Evolutionary conservation across 2,113 vertebrate species (phyloP), one percentile per base, ranked within the genome.

Genomic region (Nothocercus nigrocapillus): DNA sequence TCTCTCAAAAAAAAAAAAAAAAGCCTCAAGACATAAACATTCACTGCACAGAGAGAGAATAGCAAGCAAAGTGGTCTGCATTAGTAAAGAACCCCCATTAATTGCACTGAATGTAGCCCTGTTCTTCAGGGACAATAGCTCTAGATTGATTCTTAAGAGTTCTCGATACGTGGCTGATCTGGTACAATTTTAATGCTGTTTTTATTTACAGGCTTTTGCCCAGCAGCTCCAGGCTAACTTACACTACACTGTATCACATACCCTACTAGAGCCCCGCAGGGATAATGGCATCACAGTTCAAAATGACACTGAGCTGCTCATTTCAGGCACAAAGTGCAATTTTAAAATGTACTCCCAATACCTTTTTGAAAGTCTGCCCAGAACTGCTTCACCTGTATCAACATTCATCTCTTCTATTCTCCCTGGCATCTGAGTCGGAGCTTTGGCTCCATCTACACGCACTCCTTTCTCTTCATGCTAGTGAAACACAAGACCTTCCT

Each of bases 181-280:
- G 21, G 34, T 34, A 64, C 17, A 25, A 19, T 54, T 53, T 78
- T 82, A 85, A 18, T 42, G 30, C 11, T 27, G 34, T 13, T 67
- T 85, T 70, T 62, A 19, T 58, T 88, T 49, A 45, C 15, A 36
- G 38, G 9, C 16, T 62, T 88, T 85, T 80, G 59, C 58, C 21
- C 27, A 70, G 44, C 72, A 91, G 19, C 56, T 81, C 42, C 64
- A 67, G 11, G 5, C 25, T 36, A n/a, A 15, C 28, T 32, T 53
- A 53, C n/a, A 17, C 9, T 68, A 13, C 12, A 38, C 6, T 3
- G 11, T 0, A 1, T 2, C 4, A 53, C 59, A 22, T 16, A 66
- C 12, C 40, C 64, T 66, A 62, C 8, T n/a, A 13, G 14, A 88
- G 25, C 17, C 18, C 19, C 17, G 53, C 7, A 70, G 6, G 36